A percentile compares a stretch with the other conserved stretches of the same genome.
These are phyloP conservation scores for Lepidurus arcticus DNA, from an alignment of 1,140 invertebrate genomes.

Conservation along the genomic window DNA sequence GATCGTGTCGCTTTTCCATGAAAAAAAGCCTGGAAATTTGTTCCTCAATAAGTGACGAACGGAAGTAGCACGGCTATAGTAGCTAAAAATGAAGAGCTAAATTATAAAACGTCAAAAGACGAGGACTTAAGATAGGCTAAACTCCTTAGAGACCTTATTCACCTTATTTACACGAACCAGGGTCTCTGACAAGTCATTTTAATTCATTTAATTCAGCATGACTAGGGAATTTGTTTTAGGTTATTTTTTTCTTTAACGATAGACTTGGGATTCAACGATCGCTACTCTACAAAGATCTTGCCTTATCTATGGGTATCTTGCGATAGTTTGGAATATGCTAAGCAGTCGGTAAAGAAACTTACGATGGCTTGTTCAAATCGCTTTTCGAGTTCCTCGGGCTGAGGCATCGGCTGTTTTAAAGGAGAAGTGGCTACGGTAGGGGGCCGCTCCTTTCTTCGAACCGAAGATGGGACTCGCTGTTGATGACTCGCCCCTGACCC, in stretches of 20 bases:
- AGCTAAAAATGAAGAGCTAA: no score
- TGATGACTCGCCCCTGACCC: constrained; percentile 20
- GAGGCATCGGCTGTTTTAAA: constrained; percentile 68
- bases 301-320: not conserved
- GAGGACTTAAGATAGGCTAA: no score
- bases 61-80: no score
- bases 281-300: not conserved
- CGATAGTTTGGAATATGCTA: constrained; percentile 5
- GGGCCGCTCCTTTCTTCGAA: constrained; percentile 20
- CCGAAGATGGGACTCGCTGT: constrained; percentile 17
- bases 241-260: not conserved
- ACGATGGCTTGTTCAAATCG: constrained; percentile 93
- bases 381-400: constrained; percentile 77
- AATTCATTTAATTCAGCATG: not conserved
- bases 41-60: no score
- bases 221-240: not conserved
- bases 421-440: constrained; percentile 23
- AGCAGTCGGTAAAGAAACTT: constrained; percentile 47
- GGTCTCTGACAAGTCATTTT: not conserved
- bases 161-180: not conserved
- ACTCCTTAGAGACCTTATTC: not conserved
- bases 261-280: not conserved
- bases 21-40: not conserved
- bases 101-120: no score
- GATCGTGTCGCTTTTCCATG: not conserved